Percentiles rank a stretch among this genome's conserved stretches.
Evolutionary conservation across 2,888 invertebrate genomes (phyloP).

Genomic region (Erebia aethiops): DNA sequence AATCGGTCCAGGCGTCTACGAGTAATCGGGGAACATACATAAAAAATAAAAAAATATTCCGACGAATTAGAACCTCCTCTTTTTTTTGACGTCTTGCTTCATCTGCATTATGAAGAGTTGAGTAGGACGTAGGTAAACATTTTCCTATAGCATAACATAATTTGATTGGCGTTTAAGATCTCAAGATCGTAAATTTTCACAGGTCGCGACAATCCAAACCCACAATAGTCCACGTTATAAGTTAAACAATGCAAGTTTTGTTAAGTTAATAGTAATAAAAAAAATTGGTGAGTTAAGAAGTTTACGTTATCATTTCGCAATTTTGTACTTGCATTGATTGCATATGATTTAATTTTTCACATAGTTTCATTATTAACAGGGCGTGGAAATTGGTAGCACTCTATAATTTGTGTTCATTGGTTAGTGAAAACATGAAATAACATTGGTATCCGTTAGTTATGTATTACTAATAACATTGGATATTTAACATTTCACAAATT

Average conservation of each 20-base stretch:
- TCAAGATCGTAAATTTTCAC: slow-evolving; percentile 55
- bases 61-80: too few species aligned
- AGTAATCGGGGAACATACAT: too few species aligned
- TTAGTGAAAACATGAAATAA: neutral
- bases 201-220: slow-evolving; percentile 62
- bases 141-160: too few species aligned
- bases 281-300: slow-evolving; percentile 64
- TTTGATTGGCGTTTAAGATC: too few species aligned
- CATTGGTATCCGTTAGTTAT: neutral
- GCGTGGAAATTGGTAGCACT: slow-evolving; percentile 44
- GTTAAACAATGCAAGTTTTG: slow-evolving; percentile 60
- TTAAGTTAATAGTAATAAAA: slow-evolving; percentile 48
- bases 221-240: slow-evolving; percentile 62
- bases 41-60: too few species aligned
- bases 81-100: too few species aligned
- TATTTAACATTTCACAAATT: slow-evolving; percentile 7
- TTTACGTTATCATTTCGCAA: slow-evolving; percentile 39
- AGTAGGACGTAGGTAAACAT: too few species aligned
- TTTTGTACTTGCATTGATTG: slow-evolving; percentile 19
- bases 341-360: slow-evolving; percentile 14
- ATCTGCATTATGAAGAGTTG: too few species aligned
- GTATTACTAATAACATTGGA: slow-evolving; percentile 6
- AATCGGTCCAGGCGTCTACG: too few species aligned
- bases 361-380: slow-evolving; percentile 37
- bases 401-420: slow-evolving; percentile 22